Conservation (phyloP, 2,888 invertebrate species). For the Calephelis perditalis region DNA sequence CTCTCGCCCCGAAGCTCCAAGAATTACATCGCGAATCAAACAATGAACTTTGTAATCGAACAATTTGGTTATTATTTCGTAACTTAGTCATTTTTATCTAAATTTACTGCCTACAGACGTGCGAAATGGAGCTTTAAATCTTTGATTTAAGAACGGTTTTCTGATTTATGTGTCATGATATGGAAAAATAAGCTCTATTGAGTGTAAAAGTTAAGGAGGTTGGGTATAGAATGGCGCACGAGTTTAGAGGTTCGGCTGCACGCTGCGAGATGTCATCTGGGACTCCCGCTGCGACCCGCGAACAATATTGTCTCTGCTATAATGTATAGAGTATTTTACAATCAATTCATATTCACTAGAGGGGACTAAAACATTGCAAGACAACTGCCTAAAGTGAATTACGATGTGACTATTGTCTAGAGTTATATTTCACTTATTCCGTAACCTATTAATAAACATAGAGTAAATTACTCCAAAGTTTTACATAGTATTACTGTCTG, state of each 20-base stretch:
- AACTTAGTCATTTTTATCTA: slow-evolving; percentile 66
- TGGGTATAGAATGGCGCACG: slow-evolving; percentile 38
- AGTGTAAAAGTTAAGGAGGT: slow-evolving; percentile 30
- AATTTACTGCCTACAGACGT: slow-evolving; percentile 64
- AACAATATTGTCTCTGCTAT: slow-evolving; percentile 75
- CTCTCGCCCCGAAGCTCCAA: slow-evolving; percentile 33
- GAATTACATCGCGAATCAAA: slow-evolving; percentile 57
- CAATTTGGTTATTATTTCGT: slow-evolving; percentile 70
- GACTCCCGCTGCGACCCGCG: slow-evolving; percentile 66
- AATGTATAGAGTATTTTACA: slow-evolving; percentile 70
- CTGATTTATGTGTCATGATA: slow-evolving; percentile 17
- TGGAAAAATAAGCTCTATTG: slow-evolving; percentile 40
- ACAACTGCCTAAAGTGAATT: slow-evolving; percentile 13
- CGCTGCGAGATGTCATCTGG: slow-evolving; percentile 76
- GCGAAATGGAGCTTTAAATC: slow-evolving; percentile 51
- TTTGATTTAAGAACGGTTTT: slow-evolving; percentile 37
- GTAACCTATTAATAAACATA: too few species aligned
- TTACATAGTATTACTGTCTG: too few species aligned
- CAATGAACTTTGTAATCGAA: slow-evolving; percentile 66
- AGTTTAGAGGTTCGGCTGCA: slow-evolving; percentile 60
- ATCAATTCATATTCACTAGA: slow-evolving; percentile 66
- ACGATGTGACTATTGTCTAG: neutral
- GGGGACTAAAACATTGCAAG: slow-evolving; percentile 31
- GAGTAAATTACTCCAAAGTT: too few species aligned
- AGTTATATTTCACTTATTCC: neutral